These are phyloP conservation scores for Lynx canadensis DNA, from an alignment of 2,113 vertebrate genomes.

Conservation along the genomic window DNA sequence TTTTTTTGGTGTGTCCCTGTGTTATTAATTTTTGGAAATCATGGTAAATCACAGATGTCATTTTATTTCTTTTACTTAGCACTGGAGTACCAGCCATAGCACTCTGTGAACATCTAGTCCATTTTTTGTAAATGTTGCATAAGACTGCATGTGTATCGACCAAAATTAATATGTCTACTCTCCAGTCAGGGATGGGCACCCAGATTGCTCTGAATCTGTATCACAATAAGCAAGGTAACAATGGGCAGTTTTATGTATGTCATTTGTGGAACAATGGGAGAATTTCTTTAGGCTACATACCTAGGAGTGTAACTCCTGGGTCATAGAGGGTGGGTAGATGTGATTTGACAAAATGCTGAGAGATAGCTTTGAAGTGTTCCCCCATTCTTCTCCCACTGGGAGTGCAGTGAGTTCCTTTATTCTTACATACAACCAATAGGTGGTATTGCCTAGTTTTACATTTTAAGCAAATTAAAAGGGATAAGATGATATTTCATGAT, in stretches of 20 bases:
- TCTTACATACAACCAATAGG: too few species aligned
- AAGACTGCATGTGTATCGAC: not conserved
- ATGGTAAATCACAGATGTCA: not conserved
- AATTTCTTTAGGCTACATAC: not conserved
- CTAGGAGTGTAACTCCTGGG: not conserved
- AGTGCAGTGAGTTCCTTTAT: not conserved
- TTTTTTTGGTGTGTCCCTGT: not conserved
- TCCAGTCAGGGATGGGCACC: not conserved
- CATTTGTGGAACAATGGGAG: not conserved
- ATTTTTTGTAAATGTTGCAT: not conserved
- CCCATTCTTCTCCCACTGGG: not conserved
- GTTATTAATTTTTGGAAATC: slow-evolving; percentile 22
- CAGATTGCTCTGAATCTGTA: not conserved
- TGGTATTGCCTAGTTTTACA: not conserved
- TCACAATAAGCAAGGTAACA: not conserved
- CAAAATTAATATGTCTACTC: not conserved
- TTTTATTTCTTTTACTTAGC: not conserved
- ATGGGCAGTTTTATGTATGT: not conserved
- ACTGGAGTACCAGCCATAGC: not conserved
- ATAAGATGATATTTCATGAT: not conserved
- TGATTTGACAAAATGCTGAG: not conserved
- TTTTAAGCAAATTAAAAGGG: not conserved
- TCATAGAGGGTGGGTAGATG: not conserved
- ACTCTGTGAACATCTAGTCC: not conserved
- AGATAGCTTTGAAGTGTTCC: not conserved